These are phyloP conservation scores for Parauchenoglanis ngamensis DNA, from an alignment of 2,797 vertebrate species.

Conservation along the genomic window DNA sequence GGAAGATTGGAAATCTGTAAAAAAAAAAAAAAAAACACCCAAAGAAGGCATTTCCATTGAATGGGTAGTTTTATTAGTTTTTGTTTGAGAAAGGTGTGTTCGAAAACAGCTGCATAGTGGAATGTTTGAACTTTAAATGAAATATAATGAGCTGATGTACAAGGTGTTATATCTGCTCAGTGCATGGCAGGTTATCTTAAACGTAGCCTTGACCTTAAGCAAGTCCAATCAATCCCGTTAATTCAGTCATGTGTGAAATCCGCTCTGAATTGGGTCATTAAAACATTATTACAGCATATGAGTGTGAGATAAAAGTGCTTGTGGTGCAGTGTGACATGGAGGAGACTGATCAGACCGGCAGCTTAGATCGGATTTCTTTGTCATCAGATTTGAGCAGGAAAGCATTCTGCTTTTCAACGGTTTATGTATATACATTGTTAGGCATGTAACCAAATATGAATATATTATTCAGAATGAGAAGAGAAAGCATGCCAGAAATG, in stretches of 20 bases:
- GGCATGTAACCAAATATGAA: not conserved
- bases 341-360: constrained; percentile 2
- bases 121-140: not conserved
- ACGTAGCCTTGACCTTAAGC: constrained; percentile 23
- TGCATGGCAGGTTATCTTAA: not conserved
- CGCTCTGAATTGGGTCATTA: constrained; percentile 33
- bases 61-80: not conserved
- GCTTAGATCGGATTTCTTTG: not conserved
- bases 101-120: not conserved
- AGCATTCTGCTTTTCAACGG: not conserved
- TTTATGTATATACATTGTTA: not conserved
- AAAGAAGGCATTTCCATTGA: constrained; percentile 19
- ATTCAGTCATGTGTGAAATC: constrained; percentile 29
- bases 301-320: constrained; percentile 15
- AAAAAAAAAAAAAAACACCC: not conserved
- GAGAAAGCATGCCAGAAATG: not conserved
- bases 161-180: not conserved
- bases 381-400: not conserved
- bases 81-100: not conserved
- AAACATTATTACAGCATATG: constrained; percentile 21
- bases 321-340: not conserved
- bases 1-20: constrained; percentile 38
- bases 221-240: constrained; percentile 8
- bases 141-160: not conserved
- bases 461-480: not conserved